Base-by-base conservation (phyloP, 2,797 vertebrate species). In the Neostethus bicornis region DNA sequence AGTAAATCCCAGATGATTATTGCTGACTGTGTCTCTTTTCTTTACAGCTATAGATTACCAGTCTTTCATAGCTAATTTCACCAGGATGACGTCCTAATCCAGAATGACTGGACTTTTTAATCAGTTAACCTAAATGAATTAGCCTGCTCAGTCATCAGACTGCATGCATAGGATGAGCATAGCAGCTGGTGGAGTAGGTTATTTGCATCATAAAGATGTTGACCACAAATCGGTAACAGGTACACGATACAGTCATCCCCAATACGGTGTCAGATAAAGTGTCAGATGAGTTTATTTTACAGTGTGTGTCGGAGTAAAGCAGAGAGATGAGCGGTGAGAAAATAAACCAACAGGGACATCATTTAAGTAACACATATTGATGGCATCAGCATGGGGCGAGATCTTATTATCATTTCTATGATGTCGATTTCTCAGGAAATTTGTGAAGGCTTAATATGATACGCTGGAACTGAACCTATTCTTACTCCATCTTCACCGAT, bases 341-440 rank as follows among this genome's bases (percentile, higher is more conserved):
- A 59, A 32, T 16, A 49, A 7, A 41, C 29, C 13, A 24, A n/a
- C 12, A 14, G 31, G 20, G 31, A 32, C 25, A 41, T 58, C 16
- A 9, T 24, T 58, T 28, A 44, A 42, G 45, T 25, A 38, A 38
- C 69, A 47, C 17, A 43, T 44, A 66, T 56, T 63, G 51, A 64
- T 45, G 42, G 50, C 37, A 64, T 60, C 23, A 39, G 42, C 16
- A 67, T 34, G 10, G 61, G 32, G 19, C 48, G 9, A 24, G n/a
- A 58, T 63, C 29, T 54, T 59, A 60, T 61, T 48, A 52, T 60
- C 37, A 57, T 78, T 70, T 71, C 56, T 64, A 70, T 62, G 53
- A 73, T 43, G 42, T 43, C 51, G 14, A 14, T 55, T 77, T 63
- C 31, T 55, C 52, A 75, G n/a, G 47, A 57, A 73, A 61, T 51